Conservation (phyloP, 1,140 invertebrate genomes). For the Rhopalosiphum padi region DNA sequence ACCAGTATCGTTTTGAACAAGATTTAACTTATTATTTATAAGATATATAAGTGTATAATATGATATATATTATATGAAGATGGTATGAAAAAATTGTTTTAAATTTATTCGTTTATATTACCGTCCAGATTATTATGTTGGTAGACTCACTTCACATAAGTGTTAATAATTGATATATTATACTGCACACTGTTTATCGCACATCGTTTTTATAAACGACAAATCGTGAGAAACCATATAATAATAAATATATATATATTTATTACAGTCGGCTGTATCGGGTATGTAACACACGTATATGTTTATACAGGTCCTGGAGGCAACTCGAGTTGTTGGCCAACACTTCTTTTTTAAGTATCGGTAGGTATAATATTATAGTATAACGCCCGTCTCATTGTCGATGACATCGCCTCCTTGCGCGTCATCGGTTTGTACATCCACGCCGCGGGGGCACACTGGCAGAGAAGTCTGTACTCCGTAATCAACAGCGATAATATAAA, state of each 20-base stretch:
- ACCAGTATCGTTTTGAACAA: background rate
- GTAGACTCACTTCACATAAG: background rate
- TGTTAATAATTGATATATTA: constrained; percentile 12
- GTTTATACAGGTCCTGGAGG: background rate
- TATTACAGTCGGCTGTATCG: background rate
- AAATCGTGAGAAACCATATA: background rate
- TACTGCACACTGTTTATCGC: background rate
- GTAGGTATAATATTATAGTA: background rate
- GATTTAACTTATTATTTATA: background rate
- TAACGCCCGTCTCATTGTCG: background rate
- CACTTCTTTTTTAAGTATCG: background rate
- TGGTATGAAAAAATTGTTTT: background rate
- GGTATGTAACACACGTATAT: background rate
- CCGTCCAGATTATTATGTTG: background rate
- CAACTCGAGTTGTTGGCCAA: background rate
- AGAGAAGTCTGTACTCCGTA: background rate
- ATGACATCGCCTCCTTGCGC: background rate
- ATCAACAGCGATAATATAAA: background rate
- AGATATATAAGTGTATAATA: background rate
- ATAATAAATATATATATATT: constrained; percentile 18
- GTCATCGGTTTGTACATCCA: background rate
- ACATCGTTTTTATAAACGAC: background rate
- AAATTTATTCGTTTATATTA: background rate
- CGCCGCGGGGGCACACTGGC: too few relatives aligned
- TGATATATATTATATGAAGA: background rate